Conservation (phyloP, 2,113 vertebrate genomes). For the Trachemys scripta region DNA sequence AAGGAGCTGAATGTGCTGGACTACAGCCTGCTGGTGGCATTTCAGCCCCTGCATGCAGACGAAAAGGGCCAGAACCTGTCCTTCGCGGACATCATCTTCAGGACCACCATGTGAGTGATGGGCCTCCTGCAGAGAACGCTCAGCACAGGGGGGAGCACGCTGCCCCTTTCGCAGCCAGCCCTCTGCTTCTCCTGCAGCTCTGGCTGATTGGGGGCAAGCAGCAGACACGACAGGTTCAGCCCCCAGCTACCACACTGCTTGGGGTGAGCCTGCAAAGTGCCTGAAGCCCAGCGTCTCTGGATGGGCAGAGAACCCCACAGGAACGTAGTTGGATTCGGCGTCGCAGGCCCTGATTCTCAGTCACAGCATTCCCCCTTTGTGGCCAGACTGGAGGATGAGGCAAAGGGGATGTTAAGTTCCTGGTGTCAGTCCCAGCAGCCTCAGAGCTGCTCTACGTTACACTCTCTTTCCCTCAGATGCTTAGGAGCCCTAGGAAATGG, state of each 20-base stretch:
- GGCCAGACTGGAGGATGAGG: neutral
- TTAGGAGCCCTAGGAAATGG: neutral
- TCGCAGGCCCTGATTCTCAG: neutral
- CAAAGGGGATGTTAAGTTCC: neutral
- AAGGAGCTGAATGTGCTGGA: conserved; percentile 86
- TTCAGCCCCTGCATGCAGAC: conserved; percentile 84
- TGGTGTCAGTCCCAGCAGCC: neutral
- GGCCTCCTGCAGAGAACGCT: neutral
- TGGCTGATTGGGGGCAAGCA: neutral
- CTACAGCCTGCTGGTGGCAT: conserved; percentile 90
- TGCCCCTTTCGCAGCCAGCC: neutral
- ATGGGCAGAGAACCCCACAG: neutral
- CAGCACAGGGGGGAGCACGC: neutral
- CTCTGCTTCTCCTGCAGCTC: neutral
- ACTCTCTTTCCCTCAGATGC: neutral
- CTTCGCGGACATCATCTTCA: conserved; percentile 80
- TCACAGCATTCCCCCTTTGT: neutral
- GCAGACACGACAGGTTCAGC: neutral
- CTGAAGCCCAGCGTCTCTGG: neutral
- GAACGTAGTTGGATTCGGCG: too few relatives aligned
- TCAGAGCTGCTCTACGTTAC: neutral
- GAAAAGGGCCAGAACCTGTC: conserved; percentile 78
- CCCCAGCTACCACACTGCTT: neutral
- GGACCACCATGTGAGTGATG: conserved; percentile 80
- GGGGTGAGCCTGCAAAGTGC: neutral